Evolutionary conservation across 2,797 vertebrate species (phyloP), one percentile per base, ranked within the genome.

Genomic region (Coccyzus lansbergi): DNA sequence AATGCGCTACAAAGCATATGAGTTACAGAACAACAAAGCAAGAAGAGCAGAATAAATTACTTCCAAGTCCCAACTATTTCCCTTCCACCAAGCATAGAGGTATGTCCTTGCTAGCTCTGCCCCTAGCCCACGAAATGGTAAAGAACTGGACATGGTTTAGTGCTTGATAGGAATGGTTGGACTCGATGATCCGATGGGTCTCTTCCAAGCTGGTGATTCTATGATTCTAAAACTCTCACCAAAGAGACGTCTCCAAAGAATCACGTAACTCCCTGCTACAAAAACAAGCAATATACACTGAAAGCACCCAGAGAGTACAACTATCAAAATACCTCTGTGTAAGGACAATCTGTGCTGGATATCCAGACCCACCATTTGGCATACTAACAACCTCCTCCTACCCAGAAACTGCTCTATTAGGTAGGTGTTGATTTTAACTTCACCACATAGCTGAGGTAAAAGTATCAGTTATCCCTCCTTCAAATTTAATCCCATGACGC

Each of bases 71-170:
- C 51, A 53, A 53, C 16, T 1, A 28, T 34, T 10, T 36, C 20
- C 34, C 10, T 79, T 71, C 22, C 26, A 75, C 8, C 4, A 2
- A 46, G 15, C n/a, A 62, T 0, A 33, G 36, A 69, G 6, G 6
- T 33, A 40, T 6, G 28, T 28, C 46, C 38, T 68, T 7, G 4
- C 21, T 20, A 42, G 31, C 42, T 51, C 42, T 62, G 36, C 24
- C 44, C 48, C 64, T 3, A 6, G n/a, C 34, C 7, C 8, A 7
- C 7, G 7, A 21, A 17, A n/a, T 0, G 0, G 12, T 20, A 33
- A 77, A 78, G 46, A 46, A 5, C n/a, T n/a, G n/a, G n/a, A n/a
- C n/a, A n/a, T n/a, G n/a, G n/a, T n/a, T n/a, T n/a, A n/a, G n/a
- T n/a, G n/a, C n/a, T n/a, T n/a, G n/a, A n/a, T n/a, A n/a, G n/a